Percentiles rank a stretch among this genome's conserved stretches.
phyloP scores from a whole-genome alignment of 2,888 invertebrate species.

The Melitaea athalia region DNA sequence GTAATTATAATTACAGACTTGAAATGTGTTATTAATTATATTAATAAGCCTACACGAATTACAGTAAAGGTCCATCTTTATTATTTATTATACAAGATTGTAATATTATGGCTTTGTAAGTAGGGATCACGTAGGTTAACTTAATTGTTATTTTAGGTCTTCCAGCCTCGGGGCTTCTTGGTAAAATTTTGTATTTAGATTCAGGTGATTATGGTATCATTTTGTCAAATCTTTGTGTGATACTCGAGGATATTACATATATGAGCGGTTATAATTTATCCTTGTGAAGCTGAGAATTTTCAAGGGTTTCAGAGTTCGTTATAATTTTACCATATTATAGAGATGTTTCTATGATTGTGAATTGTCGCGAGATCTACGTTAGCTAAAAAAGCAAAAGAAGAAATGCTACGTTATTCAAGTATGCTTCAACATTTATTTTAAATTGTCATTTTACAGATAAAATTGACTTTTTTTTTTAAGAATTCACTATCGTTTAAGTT shows the following conservation, averaged over 20 bases:
- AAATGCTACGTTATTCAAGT: too few species aligned
- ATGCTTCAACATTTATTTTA: too few species aligned
- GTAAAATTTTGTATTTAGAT: not conserved
- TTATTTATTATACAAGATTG: not conserved
- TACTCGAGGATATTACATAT: conserved; percentile 5
- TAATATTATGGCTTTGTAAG: conserved; percentile 2
- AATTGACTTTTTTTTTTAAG: too few species aligned
- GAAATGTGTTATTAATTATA: conserved; percentile 1
- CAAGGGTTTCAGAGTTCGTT: not conserved
- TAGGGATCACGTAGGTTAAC: not conserved
- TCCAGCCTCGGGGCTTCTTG: conserved; percentile 1
- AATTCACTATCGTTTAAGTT: too few species aligned
- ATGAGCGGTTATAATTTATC: too few species aligned
- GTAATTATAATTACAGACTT: not conserved
- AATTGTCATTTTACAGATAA: too few species aligned
- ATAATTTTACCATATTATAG: too few species aligned
- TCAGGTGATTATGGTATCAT: not conserved
- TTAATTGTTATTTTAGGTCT: conserved; percentile 6
- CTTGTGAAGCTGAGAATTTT: not conserved
- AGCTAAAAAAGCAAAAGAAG: too few species aligned
- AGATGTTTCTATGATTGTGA: too few species aligned
- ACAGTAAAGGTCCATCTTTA: not conserved
- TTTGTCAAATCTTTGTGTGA: conserved; percentile 1
- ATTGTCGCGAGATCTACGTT: too few species aligned
- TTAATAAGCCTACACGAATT: not conserved